Evolutionary conservation across 2,888 invertebrate genomes (phyloP).

Genomic region (Cantharis rufa): DNA sequence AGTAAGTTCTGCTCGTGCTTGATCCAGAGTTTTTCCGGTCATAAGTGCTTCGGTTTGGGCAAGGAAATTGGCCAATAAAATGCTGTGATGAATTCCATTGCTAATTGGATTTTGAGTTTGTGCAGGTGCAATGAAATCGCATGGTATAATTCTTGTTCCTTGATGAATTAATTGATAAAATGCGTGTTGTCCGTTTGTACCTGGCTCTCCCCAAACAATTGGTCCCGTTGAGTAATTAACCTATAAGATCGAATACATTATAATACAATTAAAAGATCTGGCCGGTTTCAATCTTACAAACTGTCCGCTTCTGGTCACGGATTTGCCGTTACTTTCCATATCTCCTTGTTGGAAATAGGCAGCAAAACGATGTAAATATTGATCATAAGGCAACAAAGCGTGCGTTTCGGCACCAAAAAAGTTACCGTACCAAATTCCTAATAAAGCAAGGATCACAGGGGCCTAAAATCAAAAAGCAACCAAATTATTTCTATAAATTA

Average conservation of each 20-base stretch:
- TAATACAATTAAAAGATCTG: background rate
- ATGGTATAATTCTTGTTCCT: constrained; percentile 83
- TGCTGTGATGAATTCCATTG: constrained; percentile 87
- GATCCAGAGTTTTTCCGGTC: constrained; percentile 60
- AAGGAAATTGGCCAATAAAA: constrained; percentile 93
- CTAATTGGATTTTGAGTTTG: constrained; percentile 87
- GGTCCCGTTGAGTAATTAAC: constrained; percentile 72
- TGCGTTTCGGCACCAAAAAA: constrained; percentile 96
- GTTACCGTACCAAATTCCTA: constrained; percentile 94
- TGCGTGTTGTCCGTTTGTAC: constrained; percentile 99
- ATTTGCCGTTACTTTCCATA: constrained; percentile 99
- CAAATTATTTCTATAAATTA: background rate
- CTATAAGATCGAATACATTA: constrained; percentile 18
- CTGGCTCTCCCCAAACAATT: constrained; percentile 97
- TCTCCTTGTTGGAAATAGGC: constrained; percentile 99
- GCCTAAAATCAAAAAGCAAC: constrained; percentile 62
- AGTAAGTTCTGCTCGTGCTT: constrained; percentile 80
- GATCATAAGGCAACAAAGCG: constrained; percentile 96
- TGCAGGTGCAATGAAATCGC: constrained; percentile 95
- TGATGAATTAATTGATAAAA: constrained; percentile 99
- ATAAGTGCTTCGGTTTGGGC: constrained; percentile 99
- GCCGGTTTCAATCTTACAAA: constrained; percentile 55
- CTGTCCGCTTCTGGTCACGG: constrained; percentile 74
- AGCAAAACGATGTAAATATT: constrained; percentile 97
- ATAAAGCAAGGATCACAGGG: constrained; percentile 88